phyloP scores from a whole-genome alignment of 2,113 vertebrate genomes.

The Chionomys nivalis region DNA sequence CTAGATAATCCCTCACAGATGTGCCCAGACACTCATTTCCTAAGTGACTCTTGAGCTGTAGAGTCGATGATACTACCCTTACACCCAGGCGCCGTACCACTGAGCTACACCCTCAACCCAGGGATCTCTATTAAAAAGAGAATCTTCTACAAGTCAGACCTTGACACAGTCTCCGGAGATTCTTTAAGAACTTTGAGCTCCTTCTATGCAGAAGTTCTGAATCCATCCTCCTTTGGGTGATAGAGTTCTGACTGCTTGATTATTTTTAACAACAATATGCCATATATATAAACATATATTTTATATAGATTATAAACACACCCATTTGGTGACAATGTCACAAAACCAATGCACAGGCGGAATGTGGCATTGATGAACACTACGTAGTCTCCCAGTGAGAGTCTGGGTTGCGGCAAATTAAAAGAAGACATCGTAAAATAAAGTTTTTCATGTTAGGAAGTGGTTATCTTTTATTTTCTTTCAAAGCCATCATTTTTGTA shows the following conservation, averaged over 20 bases:
- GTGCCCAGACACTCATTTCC: background rate
- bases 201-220: background rate
- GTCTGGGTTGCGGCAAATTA: background rate
- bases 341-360: background rate
- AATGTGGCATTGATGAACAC: background rate
- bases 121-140: background rate
- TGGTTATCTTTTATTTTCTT: background rate
- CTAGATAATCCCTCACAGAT: too few species aligned
- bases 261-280: slow-evolving; percentile 18
- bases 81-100: background rate
- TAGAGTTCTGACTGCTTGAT: background rate
- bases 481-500: background rate
- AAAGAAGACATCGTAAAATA: background rate
- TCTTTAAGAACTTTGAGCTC: background rate
- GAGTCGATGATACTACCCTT: too few species aligned
- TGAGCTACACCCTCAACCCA: background rate
- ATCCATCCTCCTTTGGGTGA: background rate
- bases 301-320: background rate
- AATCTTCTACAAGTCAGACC: slow-evolving; percentile 12
- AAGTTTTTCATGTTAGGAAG: background rate
- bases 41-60: background rate
- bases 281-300: background rate
- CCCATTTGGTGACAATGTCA: background rate
- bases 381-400: background rate
- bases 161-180: background rate